Evolutionary conservation across 1,140 invertebrate species (phyloP).

Genomic region (Drosophila albomicans): DNA sequence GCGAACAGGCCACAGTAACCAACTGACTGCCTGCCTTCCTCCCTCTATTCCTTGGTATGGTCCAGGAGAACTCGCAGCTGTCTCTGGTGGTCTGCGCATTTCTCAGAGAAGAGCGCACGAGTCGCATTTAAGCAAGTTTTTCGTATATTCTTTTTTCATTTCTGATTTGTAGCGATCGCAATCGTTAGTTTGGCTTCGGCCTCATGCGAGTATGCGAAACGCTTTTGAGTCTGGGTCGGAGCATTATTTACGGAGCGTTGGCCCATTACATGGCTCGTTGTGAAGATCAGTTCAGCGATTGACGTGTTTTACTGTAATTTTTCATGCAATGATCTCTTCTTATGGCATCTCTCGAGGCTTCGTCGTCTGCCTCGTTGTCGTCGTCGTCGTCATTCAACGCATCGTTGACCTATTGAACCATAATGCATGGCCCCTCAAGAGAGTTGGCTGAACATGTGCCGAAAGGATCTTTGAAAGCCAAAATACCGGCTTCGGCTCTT

Average conservation of each 20-base stretch:
- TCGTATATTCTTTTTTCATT: conserved; percentile 36
- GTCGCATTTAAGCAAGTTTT: conserved; percentile 56
- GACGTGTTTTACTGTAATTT: conserved; percentile 80
- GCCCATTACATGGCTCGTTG: conserved; percentile 74
- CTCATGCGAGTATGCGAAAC: conserved; percentile 22
- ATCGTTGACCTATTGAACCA: conserved; percentile 84
- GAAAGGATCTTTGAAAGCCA: conserved; percentile 55
- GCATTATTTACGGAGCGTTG: conserved; percentile 58
- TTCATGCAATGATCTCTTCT: conserved; percentile 75
- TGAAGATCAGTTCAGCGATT: conserved; percentile 67
- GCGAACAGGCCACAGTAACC: conserved; percentile 55
- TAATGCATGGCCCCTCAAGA: conserved; percentile 54
- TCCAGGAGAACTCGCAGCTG: conserved; percentile 45
- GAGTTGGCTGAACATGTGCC: conserved; percentile 63
- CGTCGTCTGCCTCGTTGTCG: conserved; percentile 16
- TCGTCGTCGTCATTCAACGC: conserved; percentile 70
- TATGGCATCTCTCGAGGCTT: conserved; percentile 53
- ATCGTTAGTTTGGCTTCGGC: conserved; percentile 48
- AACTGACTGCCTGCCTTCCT: conserved; percentile 1
- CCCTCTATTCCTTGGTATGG: conserved; percentile 40
- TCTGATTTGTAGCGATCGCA: conserved; percentile 81
- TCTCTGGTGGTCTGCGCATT: conserved; percentile 50
- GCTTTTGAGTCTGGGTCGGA: conserved; percentile 28
- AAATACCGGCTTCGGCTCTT: conserved; percentile 2
- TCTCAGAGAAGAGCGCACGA: conserved; percentile 56